A percentile compares a stretch with the other conserved stretches of the same genome.
Evolutionary conservation across 2,113 vertebrate species (phyloP).

Genomic region (Festucalex cinctus): DNA sequence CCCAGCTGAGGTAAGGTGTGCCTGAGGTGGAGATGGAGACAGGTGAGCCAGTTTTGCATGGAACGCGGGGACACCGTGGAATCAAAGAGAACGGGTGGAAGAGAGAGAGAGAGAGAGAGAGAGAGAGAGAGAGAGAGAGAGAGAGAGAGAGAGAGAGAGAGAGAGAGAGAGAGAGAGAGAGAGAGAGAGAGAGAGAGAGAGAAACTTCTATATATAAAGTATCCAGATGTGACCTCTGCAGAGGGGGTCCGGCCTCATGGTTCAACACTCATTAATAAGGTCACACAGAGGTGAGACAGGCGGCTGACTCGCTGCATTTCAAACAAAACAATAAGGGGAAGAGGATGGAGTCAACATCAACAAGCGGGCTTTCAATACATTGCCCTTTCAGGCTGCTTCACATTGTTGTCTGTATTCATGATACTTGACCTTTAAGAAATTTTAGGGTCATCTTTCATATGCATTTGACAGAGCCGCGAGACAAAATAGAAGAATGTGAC

Average conservation of each 20-base stretch:
- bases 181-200: slow-evolving; percentile 27
- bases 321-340: slow-evolving; percentile 28
- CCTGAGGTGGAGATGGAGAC: slow-evolving; percentile 26
- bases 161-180: neutral
- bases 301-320: slow-evolving; percentile 64
- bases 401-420: neutral
- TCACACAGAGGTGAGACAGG: slow-evolving; percentile 62
- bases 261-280: slow-evolving; percentile 71
- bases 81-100: neutral
- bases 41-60: slow-evolving; percentile 11
- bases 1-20: slow-evolving; percentile 47
- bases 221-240: slow-evolving; percentile 66
- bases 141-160: slow-evolving; percentile 16
- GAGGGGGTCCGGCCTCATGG: slow-evolving; percentile 60
- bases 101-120: neutral
- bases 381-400: neutral
- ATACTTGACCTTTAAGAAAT: neutral
- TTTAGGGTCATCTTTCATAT: neutral
- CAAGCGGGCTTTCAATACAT: slow-evolving; percentile 3
- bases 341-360: slow-evolving; percentile 29
- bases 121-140: slow-evolving; percentile 6
- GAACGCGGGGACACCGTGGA: neutral
- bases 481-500: neutral
- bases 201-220: slow-evolving; percentile 51
- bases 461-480: neutral